Evolutionary conservation across 1,140 invertebrate genomes (phyloP).

Genomic region (Yoshiicerus persimilis): DNA sequence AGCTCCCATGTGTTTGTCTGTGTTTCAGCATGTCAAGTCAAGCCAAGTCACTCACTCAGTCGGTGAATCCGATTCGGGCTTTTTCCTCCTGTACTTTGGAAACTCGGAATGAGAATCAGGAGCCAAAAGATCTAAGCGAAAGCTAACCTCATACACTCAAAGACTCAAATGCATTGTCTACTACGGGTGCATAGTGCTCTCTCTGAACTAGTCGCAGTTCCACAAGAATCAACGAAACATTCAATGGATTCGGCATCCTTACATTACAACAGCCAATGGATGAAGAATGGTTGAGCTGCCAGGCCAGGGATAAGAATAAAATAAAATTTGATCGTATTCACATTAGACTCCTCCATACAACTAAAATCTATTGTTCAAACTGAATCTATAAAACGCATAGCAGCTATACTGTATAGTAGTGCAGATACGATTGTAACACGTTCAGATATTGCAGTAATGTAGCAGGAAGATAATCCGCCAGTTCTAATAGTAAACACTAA

Average conservation of each 20-base stretch:
- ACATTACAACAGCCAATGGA: constrained; percentile 20
- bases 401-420: not conserved
- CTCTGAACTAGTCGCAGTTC: not conserved
- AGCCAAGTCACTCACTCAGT: constrained; percentile 2
- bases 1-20: constrained; percentile 18
- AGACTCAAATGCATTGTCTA: not conserved
- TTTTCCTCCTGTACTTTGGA: constrained; percentile 2
- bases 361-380: constrained; percentile 8
- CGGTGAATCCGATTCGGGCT: constrained; percentile 5
- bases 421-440: not conserved
- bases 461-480: not conserved
- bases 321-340: constrained; percentile 31
- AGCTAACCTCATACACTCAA: not conserved
- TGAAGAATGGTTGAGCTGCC: constrained; percentile 18
- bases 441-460: not conserved
- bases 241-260: not conserved
- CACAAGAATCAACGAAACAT: not conserved
- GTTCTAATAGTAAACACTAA: not conserved
- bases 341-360: constrained; percentile 18
- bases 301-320: constrained; percentile 18
- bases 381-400: not conserved
- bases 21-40: constrained; percentile 19
- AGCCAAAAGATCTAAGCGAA: not conserved
- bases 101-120: constrained; percentile 4
- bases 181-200: not conserved